phyloP scores from a whole-genome alignment of 2,888 invertebrate species.

The Hartigia nigra region DNA sequence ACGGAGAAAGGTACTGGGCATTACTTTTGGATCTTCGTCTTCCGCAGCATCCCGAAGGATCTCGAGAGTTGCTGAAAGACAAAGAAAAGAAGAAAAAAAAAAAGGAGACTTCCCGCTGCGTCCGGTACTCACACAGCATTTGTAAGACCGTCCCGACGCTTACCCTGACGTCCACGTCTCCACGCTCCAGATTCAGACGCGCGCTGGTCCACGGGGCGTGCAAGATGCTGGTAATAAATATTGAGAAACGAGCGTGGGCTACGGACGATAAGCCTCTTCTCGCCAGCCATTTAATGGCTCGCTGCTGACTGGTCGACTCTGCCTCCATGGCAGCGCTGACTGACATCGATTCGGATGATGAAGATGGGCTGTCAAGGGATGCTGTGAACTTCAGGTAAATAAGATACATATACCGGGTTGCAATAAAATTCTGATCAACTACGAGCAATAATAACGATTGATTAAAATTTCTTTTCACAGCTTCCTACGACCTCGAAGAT shows the following conservation, averaged over 20 bases:
- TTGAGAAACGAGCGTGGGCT: not conserved
- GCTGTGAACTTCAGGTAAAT: not conserved
- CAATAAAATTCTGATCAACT: not conserved
- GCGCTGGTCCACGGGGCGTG: not conserved
- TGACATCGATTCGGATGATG: not conserved
- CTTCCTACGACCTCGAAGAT: not conserved
- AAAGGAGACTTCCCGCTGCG: not conserved
- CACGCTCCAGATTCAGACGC: not conserved
- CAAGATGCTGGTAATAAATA: not conserved
- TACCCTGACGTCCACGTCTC: not conserved
- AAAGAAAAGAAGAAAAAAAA: not conserved
- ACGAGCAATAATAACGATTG: not conserved
- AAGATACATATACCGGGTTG: not conserved
- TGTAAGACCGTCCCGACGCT: not conserved
- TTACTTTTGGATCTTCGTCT: not conserved
- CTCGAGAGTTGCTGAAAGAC: not conserved
- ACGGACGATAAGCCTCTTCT: slow-evolving; percentile 12
- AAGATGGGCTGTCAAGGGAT: not conserved
- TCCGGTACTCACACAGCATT: no score
- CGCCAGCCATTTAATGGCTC: slow-evolving; percentile 13
- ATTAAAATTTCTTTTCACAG: not conserved
- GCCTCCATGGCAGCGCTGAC: not conserved
- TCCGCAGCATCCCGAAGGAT: not conserved
- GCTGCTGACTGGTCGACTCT: not conserved
- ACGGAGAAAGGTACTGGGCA: not conserved